Base-by-base conservation (phyloP, 2,888 invertebrate species). In the Lochmaea crataegi region DNA sequence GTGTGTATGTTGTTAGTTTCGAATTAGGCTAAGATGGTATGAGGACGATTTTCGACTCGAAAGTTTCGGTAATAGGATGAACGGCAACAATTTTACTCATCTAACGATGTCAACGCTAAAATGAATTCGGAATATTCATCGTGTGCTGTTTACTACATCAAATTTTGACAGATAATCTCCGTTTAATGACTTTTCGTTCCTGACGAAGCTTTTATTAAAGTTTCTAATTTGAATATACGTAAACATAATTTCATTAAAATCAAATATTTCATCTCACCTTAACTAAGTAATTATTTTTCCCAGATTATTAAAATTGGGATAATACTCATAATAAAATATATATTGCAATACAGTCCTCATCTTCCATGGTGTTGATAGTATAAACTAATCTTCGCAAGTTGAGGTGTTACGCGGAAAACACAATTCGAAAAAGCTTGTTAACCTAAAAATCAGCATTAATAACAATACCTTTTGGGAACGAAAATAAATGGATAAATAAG, bases 11-110 rank as follows among this genome's bases (percentile, higher is more conserved):
- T 42, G 60, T 58, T 56, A 64, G 72, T 68, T 68, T 65, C 72
- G 53, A 72, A 72, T 68, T 68, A 72, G 64, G 64, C 70, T 70
- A 70, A 70, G 70, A 70, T 64, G 70, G 56, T 64, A 69, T 69
- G 69, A 64, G 53, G 63, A 69, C 69, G 69, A 69, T 69, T 69
- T 63, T 53, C 53, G 61, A 69, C 32, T 38, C 32, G 32, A 7
- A 38, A 38, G 45, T 65, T 65, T 56, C 70, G 45, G 18, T 63
- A 70, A 70, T 70, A 64, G 41, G 70, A 70, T 56, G 57, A 70
- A 70, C 56, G 64, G 64, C 42, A 64, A 57, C 64, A 42, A 70
- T 70, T 69, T 69, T 45, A 69, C 32, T 38, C 56, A 14, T 56
- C 51, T 42, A 53, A 51, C 63, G 69, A 64, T 45, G 45, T 56